phyloP scores from a whole-genome alignment of 2,888 invertebrate species.

The Aethes cnicana region DNA sequence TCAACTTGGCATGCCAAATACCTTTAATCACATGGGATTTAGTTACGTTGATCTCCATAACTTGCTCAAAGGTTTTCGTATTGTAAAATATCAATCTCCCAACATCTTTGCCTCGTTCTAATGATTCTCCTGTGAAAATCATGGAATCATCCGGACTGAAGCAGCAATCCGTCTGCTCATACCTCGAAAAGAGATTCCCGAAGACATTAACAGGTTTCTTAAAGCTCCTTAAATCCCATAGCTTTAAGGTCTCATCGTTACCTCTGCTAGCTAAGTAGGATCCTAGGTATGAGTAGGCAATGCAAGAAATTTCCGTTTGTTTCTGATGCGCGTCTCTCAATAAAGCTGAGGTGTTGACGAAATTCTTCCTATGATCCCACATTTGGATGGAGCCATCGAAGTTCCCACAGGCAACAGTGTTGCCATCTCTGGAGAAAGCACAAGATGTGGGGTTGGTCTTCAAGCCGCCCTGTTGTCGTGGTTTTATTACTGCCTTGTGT shows the following conservation, averaged over 20 bases:
- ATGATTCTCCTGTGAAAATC: slow-evolving; percentile 93
- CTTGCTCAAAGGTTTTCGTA: slow-evolving; percentile 87
- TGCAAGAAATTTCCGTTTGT: slow-evolving; percentile 90
- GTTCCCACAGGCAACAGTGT: slow-evolving; percentile 94
- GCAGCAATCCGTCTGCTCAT: slow-evolving; percentile 90
- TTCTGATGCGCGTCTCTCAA: slow-evolving; percentile 90
- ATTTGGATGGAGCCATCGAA: slow-evolving; percentile 97
- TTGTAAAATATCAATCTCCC: slow-evolving; percentile 92
- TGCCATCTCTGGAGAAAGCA: slow-evolving; percentile 92
- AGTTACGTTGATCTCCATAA: slow-evolving; percentile 89
- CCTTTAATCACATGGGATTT: slow-evolving; percentile 93
- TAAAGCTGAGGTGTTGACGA: slow-evolving; percentile 92
- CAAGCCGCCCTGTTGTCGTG: slow-evolving; percentile 91
- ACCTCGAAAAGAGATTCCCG: slow-evolving; percentile 89
- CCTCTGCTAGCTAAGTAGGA: slow-evolving; percentile 89
- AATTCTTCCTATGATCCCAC: slow-evolving; percentile 97
- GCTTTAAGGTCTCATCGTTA: slow-evolving; percentile 95
- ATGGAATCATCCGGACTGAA: slow-evolving; percentile 97
- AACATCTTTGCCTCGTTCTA: slow-evolving; percentile 83
- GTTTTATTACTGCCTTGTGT: slow-evolving; percentile 93
- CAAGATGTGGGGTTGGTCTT: slow-evolving; percentile 93
- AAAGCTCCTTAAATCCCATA: slow-evolving; percentile 95
- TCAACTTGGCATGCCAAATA: slow-evolving; percentile 98
- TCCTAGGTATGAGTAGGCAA: slow-evolving; percentile 94
- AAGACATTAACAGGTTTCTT: slow-evolving; percentile 89